These are phyloP conservation scores for Phylloscopus collybita DNA, from an alignment of 2,797 vertebrate genomes.

Conservation along the genomic window DNA sequence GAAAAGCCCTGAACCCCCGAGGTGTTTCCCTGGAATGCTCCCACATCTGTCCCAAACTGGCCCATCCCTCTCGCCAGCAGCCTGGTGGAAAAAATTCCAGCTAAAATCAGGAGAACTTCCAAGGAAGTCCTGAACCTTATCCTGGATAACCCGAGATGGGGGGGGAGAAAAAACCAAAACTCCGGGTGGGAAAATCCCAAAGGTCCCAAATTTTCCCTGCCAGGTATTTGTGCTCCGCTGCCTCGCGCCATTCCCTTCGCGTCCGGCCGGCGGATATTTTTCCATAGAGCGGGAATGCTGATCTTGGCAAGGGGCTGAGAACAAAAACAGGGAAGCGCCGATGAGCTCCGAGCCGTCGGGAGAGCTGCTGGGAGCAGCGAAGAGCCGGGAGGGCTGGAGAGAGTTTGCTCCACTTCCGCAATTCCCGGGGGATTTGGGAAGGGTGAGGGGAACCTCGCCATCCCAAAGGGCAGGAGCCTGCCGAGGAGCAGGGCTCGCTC, in stretches of 20 bases:
- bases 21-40: neutral
- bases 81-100: neutral
- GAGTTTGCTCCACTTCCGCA: neutral
- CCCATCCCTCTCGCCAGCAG: neutral
- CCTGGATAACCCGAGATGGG: neutral
- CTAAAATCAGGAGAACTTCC: neutral
- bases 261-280: neutral
- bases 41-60: neutral
- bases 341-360: neutral
- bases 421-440: neutral
- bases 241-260: neutral
- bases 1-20: neutral
- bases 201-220: neutral
- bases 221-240: neutral
- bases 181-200: neutral
- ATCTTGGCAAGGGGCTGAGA: neutral
- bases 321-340: neutral
- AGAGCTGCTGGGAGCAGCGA: conserved; percentile 44
- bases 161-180: neutral
- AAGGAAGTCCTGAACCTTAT: neutral
- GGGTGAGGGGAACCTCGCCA: neutral
- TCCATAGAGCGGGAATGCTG: neutral
- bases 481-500: no score
- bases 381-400: neutral
- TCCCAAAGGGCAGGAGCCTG: neutral